Percentiles rank a stretch among this genome's conserved stretches.
Evolutionary conservation across 2,888 invertebrate species (phyloP).

Genomic region (Drosophila anomelani): DNA sequence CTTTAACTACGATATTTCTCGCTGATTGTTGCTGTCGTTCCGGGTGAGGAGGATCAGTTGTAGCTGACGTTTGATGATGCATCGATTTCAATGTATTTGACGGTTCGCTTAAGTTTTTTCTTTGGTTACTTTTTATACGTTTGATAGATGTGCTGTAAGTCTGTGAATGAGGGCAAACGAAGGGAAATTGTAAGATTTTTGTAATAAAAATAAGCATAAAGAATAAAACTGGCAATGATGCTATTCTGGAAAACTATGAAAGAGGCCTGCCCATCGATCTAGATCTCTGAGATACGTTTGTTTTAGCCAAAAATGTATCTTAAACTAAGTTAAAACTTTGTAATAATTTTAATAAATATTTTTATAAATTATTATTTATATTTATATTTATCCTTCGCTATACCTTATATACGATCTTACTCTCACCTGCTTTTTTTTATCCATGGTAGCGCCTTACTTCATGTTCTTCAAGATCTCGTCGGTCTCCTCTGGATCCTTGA

Average conservation of each 20-base stretch:
- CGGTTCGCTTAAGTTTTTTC: constrained; percentile 68
- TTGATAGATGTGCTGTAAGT: constrained; percentile 67
- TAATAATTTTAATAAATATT: no score
- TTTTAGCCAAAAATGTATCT: no score
- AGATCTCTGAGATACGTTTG: no score
- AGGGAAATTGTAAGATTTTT: neutral
- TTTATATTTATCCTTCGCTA: no score
- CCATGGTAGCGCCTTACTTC: constrained; percentile 76
- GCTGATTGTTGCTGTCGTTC: constrained; percentile 71
- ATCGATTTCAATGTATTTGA: constrained; percentile 71
- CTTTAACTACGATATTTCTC: constrained; percentile 72
- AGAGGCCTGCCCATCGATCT: no score
- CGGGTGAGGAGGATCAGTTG: constrained; percentile 61
- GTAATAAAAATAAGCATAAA: no score
- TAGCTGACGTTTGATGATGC: constrained; percentile 70
- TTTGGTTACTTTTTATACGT: constrained; percentile 63
- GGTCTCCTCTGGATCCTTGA: constrained; percentile 97
- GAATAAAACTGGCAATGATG: neutral
- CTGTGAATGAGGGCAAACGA: neutral
- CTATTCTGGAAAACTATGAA: no score
- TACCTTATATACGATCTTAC: no score
- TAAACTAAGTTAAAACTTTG: no score
- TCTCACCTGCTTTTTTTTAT: constrained; percentile 55
- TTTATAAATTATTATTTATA: no score
- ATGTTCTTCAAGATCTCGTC: constrained; percentile 84